These are phyloP conservation scores for Epiblema foenella DNA, from an alignment of 2,888 invertebrate genomes.

Conservation along the genomic window DNA sequence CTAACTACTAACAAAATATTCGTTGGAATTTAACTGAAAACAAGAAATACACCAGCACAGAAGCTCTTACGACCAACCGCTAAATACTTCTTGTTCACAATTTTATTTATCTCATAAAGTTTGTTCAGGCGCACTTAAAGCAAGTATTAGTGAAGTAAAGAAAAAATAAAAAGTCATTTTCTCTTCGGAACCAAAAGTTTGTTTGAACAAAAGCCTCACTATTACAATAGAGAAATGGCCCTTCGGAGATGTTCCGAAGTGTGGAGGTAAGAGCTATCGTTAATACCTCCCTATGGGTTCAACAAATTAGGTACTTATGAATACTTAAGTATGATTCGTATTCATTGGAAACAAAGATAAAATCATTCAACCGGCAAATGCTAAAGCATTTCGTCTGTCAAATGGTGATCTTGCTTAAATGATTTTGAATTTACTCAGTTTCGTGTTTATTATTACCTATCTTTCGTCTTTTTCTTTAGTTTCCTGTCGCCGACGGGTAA, in stretches of 20 bases:
- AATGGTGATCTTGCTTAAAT: not conserved
- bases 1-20: not conserved
- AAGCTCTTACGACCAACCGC: too few relatives aligned
- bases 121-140: slow-evolving; percentile 26
- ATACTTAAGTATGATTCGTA: not conserved
- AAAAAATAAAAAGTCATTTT: slow-evolving; percentile 28
- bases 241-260: slow-evolving; percentile 15
- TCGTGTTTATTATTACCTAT: too few relatives aligned
- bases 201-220: slow-evolving; percentile 32
- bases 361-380: not conserved
- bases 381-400: not conserved
- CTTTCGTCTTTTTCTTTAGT: too few relatives aligned
- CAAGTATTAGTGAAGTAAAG: slow-evolving; percentile 22
- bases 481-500: too few relatives aligned
- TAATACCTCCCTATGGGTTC: not conserved
- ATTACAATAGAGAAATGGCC: slow-evolving; percentile 31
- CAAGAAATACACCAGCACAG: too few relatives aligned
- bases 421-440: not conserved
- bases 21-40: not conserved
- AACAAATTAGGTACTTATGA: not conserved
- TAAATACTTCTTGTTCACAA: too few relatives aligned
- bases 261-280: slow-evolving; percentile 15
- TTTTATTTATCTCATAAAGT: slow-evolving; percentile 25
- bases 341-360: not conserved
- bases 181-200: slow-evolving; percentile 27